Conservation (phyloP, 2,797 vertebrate species). For the Spinibarbus caldwelli region DNA sequence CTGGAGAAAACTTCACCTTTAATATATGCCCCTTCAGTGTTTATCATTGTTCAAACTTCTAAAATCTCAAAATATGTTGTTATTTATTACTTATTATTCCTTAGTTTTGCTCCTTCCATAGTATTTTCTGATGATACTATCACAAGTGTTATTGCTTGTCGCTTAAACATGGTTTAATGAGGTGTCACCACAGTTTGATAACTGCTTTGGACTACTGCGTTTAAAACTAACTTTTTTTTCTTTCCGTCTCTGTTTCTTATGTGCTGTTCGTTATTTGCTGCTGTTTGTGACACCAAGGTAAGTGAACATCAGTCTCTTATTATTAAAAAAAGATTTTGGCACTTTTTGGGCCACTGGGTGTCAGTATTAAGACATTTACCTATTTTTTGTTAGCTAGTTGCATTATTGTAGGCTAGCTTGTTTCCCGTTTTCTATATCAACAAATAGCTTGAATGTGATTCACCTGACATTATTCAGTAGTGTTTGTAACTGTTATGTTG, state of each 20-base stretch:
- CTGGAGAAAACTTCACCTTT: no score
- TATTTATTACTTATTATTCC: not conserved
- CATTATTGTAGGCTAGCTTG: not conserved
- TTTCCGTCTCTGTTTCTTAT: conserved; percentile 52
- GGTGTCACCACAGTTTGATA: no score
- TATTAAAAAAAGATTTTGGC: not conserved
- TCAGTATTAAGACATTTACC: conserved; percentile 5
- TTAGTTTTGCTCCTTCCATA: not conserved
- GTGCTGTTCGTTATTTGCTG: conserved; percentile 54
- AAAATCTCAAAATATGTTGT: not conserved
- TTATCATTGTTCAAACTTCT: not conserved
- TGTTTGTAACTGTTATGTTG: not conserved
- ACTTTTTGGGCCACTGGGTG: not conserved
- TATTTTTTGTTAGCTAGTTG: not conserved
- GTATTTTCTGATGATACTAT: not conserved
- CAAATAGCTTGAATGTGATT: not conserved
- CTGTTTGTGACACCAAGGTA: conserved; percentile 66
- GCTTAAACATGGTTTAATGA: not conserved
- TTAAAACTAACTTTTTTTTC: conserved; percentile 27
- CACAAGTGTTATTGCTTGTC: not conserved
- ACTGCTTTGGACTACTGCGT: not conserved
- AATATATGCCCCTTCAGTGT: no score
- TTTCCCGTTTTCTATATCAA: not conserved
- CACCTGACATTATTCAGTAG: not conserved
- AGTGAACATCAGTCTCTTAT: conserved; percentile 61